Evolutionary conservation across 2,888 invertebrate species (phyloP).

Genomic region (Hymenopus coronatus): DNA sequence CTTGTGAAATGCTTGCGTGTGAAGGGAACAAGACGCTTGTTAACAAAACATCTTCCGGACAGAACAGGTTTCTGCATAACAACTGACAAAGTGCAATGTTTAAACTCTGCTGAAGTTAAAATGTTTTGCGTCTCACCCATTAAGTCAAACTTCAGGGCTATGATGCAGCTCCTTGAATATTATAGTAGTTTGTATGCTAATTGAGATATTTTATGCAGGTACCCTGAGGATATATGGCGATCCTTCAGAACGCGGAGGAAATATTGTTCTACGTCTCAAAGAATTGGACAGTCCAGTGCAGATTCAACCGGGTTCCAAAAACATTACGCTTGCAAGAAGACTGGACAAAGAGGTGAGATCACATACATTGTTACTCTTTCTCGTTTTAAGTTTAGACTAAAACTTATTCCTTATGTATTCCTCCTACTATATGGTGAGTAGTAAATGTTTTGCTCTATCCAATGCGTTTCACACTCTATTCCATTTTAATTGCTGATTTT

Average conservation of each 20-base stretch:
- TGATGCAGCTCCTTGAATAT: too few species aligned
- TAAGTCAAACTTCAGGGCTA: background rate
- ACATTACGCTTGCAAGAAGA: conserved; percentile 71
- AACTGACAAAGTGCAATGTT: background rate
- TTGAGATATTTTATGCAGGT: conserved; percentile 45
- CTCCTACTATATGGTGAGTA: too few species aligned
- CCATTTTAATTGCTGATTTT: too few species aligned
- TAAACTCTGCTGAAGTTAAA: too few species aligned
- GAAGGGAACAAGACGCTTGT: background rate
- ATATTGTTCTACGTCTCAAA: conserved; percentile 74
- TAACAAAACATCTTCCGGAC: background rate
- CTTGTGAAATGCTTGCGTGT: too few species aligned
- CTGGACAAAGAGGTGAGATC: conserved; percentile 69
- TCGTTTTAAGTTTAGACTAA: too few species aligned
- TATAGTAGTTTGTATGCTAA: conserved; percentile 8
- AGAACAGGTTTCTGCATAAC: background rate
- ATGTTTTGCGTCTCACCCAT: too few species aligned
- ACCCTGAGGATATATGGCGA: conserved; percentile 78
- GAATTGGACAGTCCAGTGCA: conserved; percentile 77
- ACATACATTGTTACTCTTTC: background rate
- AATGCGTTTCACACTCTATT: too few species aligned
- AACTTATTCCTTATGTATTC: too few species aligned
- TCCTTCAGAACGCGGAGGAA: conserved; percentile 66
- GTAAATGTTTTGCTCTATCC: too few species aligned
- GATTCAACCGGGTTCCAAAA: conserved; percentile 74